Percentiles rank a stretch among this genome's conserved stretches.
Conservation (phyloP, 1,140 invertebrate species). For the Hyphantria cunea region DNA sequence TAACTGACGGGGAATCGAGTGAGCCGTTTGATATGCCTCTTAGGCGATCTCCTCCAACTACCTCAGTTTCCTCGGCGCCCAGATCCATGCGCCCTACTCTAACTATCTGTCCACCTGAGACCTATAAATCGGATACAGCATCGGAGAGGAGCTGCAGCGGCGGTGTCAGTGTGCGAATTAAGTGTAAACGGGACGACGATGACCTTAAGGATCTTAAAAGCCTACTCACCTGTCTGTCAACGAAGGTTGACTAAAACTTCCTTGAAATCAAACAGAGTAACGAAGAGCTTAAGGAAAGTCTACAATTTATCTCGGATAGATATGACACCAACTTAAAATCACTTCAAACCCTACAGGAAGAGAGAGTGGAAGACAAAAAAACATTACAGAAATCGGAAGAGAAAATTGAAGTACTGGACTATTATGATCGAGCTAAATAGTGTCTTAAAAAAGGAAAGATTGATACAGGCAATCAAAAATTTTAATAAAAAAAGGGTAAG, state of each 20-base stretch:
- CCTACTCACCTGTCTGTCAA: not conserved
- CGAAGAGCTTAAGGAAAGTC: not conserved
- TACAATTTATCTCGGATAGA: constrained; percentile 15
- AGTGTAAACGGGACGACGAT: constrained; percentile 1
- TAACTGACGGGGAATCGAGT: too few relatives aligned
- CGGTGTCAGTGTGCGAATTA: not conserved
- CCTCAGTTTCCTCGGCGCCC: not conserved
- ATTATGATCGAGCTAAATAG: not conserved
- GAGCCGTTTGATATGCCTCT: too few relatives aligned
- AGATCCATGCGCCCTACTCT: not conserved
- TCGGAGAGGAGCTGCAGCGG: constrained; percentile 2
- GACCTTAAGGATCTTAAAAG: not conserved
- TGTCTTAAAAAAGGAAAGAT: not conserved
- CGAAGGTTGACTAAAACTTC: constrained; percentile 2
- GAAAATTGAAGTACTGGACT: constrained; percentile 1
- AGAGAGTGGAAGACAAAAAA: constrained; percentile 8
- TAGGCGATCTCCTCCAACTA: not conserved
- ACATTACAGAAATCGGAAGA: not conserved
- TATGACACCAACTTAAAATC: constrained; percentile 1
- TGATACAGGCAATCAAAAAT: too few relatives aligned
- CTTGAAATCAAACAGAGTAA: constrained; percentile 10
- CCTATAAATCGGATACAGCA: not conserved
- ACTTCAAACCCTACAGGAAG: constrained; percentile 1
- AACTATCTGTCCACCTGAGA: too few relatives aligned
- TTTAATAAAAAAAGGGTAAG: too few relatives aligned